phyloP scores from a whole-genome alignment of 2,888 invertebrate species.

The Drosophila suboccidentalis region DNA sequence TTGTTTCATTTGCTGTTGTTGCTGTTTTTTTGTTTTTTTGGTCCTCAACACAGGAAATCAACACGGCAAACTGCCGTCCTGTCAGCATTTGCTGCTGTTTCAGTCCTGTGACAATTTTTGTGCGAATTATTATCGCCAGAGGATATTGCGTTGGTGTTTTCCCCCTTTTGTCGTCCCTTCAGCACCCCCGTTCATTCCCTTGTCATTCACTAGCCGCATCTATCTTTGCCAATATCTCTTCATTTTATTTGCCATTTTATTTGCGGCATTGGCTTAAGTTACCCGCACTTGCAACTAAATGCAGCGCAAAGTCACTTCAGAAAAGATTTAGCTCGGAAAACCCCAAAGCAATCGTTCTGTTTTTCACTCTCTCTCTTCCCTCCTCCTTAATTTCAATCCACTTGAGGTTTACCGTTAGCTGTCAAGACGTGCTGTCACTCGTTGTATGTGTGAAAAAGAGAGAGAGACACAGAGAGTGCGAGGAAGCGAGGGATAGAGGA shows the following conservation, averaged over 20 bases:
- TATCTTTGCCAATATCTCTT: constrained; percentile 50
- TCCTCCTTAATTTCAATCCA: neutral
- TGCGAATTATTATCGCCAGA: constrained; percentile 74
- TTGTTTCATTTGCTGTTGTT: constrained; percentile 24
- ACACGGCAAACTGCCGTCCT: constrained; percentile 70
- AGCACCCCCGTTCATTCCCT: neutral
- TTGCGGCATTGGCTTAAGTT: constrained; percentile 70
- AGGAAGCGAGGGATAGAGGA: constrained; percentile 3
- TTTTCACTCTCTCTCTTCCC: neutral
- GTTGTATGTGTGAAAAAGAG: constrained; percentile 10
- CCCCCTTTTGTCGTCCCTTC: neutral
- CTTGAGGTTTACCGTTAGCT: constrained; percentile 61
- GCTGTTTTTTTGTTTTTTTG: constrained; percentile 45
- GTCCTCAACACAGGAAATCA: constrained; percentile 78
- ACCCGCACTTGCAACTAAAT: constrained; percentile 59
- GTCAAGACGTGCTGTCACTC: constrained; percentile 64
- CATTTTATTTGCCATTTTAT: constrained; percentile 61
- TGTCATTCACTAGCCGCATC: neutral
- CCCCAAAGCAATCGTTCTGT: constrained; percentile 11
- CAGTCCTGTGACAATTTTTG: constrained; percentile 67
- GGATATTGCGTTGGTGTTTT: constrained; percentile 67
- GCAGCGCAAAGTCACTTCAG: constrained; percentile 71
- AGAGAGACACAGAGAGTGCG: neutral
- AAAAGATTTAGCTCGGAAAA: constrained; percentile 23
- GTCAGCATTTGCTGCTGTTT: constrained; percentile 47